A percentile compares a stretch with the other conserved stretches of the same genome.
phyloP scores from a whole-genome alignment of 2,113 vertebrate species.

The Platysteira castanea region DNA sequence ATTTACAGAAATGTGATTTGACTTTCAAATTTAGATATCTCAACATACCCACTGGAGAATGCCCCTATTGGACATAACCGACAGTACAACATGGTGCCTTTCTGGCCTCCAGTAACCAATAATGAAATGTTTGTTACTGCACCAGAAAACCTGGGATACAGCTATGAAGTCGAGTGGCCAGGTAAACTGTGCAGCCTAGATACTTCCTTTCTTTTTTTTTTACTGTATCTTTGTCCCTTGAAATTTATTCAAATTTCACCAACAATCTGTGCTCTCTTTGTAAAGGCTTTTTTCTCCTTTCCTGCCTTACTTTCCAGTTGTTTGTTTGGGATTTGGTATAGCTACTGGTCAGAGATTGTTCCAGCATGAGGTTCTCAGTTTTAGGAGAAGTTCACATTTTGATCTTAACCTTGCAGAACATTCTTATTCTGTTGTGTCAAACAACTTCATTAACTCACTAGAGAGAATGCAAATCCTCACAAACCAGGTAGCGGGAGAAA shows the following conservation, averaged over 20 bases:
- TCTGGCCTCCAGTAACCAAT: conserved; percentile 94
- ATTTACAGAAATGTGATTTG: neutral
- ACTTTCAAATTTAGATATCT: conserved; percentile 74
- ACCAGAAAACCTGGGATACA: conserved; percentile 89
- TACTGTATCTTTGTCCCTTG: neutral
- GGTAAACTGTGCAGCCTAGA: conserved; percentile 69
- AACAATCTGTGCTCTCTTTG: neutral
- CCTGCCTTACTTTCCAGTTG: neutral
- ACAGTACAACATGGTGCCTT: conserved; percentile 95
- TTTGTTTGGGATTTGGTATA: neutral
- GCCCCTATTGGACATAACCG: conserved; percentile 96
- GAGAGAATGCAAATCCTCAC: neutral
- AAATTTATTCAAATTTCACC: neutral
- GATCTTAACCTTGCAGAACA: neutral
- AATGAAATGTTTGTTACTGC: conserved; percentile 92
- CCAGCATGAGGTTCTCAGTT: neutral
- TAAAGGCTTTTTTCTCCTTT: neutral
- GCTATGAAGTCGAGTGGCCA: conserved; percentile 91
- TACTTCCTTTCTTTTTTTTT: neutral
- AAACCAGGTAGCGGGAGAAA: neutral
- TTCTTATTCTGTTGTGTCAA: neutral
- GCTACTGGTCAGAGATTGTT: neutral
- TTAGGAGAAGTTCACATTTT: neutral
- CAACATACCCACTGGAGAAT: conserved; percentile 88
- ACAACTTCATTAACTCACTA: neutral